phyloP scores from a whole-genome alignment of 2,797 vertebrate genomes.

The Mus minutoides region DNA sequence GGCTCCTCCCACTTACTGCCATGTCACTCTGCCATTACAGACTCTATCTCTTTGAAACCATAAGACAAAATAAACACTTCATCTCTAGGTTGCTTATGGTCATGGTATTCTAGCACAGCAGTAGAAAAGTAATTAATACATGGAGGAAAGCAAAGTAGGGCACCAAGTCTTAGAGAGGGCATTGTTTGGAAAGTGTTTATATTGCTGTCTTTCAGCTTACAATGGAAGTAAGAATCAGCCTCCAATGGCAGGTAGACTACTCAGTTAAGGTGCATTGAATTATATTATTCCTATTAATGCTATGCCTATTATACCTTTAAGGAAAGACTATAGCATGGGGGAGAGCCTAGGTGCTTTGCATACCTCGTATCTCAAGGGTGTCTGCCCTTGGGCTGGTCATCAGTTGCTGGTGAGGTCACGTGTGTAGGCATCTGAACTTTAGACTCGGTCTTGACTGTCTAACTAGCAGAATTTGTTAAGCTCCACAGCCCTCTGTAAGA shows the following conservation, averaged over 20 bases:
- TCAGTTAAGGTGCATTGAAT: background rate
- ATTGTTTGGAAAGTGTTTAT: background rate
- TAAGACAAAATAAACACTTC: background rate
- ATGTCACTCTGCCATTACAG: background rate
- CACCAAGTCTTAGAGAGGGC: background rate
- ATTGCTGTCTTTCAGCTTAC: background rate
- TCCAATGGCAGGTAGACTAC: background rate
- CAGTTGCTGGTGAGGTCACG: background rate
- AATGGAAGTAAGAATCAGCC: background rate
- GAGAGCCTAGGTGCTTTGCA: background rate
- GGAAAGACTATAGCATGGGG: background rate
- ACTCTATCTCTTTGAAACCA: background rate
- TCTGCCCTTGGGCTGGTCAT: background rate
- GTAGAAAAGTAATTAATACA: background rate
- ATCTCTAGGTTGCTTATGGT: background rate
- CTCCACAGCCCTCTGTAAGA: slow-evolving; percentile 5
- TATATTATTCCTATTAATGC: background rate
- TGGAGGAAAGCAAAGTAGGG: background rate
- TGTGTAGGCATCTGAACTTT: background rate
- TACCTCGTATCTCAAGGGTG: background rate
- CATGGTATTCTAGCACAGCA: background rate
- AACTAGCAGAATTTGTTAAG: background rate
- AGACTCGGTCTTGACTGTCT: background rate
- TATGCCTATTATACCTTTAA: background rate
- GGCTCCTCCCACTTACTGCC: background rate